Conservation (phyloP, 2,888 invertebrate species). For the Teleogryllus oceanicus region DNA sequence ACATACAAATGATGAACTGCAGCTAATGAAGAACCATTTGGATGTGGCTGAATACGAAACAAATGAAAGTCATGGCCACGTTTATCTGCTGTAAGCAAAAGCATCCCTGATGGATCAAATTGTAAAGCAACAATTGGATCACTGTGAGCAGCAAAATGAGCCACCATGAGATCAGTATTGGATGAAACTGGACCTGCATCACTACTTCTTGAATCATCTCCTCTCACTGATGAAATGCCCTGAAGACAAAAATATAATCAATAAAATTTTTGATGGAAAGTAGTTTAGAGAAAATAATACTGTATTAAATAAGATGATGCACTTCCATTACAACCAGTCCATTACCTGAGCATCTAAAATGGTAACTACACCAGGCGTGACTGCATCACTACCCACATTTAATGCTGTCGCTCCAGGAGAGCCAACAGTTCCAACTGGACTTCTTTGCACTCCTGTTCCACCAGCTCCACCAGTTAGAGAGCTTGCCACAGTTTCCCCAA, state of each 20-base stretch:
- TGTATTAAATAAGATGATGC: neutral
- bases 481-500: constrained; percentile 89
- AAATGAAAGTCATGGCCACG: constrained; percentile 95
- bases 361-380: constrained; percentile 84
- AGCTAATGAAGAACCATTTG: constrained; percentile 78
- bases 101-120: constrained; percentile 86
- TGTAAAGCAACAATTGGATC: constrained; percentile 85
- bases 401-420: constrained; percentile 41
- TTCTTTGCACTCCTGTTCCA: constrained; percentile 25
- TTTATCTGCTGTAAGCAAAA: constrained; percentile 86
- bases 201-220: neutral
- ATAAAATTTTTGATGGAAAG: neutral
- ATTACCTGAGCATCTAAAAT: constrained; percentile 76
- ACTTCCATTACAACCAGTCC: neutral
- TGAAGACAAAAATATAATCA: neutral
- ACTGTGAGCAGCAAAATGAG: constrained; percentile 83
- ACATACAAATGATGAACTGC: constrained; percentile 94
- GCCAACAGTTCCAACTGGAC: constrained; percentile 21
- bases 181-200: neutral
- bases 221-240: neutral
- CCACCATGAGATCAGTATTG: constrained; percentile 55
- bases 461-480: constrained; percentile 67
- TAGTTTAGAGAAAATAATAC: no score
- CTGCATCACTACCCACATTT: constrained; percentile 41
- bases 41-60: constrained; percentile 91